phyloP scores from a whole-genome alignment of 1,140 invertebrate genomes.

The Drosophila asahinai region DNA sequence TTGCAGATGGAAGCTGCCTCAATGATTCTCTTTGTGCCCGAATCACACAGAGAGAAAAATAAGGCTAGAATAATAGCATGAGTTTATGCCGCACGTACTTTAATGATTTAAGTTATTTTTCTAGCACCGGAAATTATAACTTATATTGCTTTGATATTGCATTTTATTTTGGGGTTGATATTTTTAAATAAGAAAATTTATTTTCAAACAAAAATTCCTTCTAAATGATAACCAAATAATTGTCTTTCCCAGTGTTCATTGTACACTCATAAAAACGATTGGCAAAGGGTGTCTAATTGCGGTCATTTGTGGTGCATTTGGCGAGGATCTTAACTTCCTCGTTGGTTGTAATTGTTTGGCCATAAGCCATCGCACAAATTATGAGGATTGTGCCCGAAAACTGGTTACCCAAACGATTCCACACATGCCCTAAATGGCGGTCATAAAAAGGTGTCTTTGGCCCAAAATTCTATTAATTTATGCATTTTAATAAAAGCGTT shows the following conservation, averaged over 20 bases:
- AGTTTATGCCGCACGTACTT: no score
- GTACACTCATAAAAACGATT: conserved; percentile 6
- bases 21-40: conserved; percentile 5
- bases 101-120: no score
- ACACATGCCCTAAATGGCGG: conserved; percentile 50
- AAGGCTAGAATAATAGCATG: no score
- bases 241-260: neutral
- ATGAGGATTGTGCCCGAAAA: conserved; percentile 34
- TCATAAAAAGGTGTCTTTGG: conserved; percentile 56
- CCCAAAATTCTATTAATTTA: conserved; percentile 73
- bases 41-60: neutral
- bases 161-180: no score
- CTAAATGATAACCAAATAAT: neutral
- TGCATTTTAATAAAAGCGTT: conserved; percentile 79
- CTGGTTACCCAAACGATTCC: conserved; percentile 50
- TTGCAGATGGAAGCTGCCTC: conserved; percentile 47
- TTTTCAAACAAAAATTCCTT: neutral
- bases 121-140: no score
- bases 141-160: no score
- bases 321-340: conserved; percentile 33
- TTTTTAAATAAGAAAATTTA: no score
- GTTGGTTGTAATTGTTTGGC: conserved; percentile 63
- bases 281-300: conserved; percentile 59
- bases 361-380: conserved; percentile 62
- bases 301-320: conserved; percentile 72